Base-by-base conservation (phyloP, 2,888 invertebrate species). In the Aphrophora alni region DNA sequence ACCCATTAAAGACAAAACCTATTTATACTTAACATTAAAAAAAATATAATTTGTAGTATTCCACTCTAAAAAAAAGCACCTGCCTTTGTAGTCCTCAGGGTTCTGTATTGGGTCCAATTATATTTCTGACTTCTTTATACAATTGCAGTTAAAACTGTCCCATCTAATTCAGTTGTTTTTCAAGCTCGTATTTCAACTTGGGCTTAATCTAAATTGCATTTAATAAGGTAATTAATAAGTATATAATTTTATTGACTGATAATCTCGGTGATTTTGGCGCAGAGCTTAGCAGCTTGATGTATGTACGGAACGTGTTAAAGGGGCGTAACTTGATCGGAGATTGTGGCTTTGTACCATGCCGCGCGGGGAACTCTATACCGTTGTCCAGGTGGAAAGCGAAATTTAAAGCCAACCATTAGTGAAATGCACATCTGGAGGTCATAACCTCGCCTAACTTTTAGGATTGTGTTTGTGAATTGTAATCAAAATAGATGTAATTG, bases 201-300 rank as follows among this genome's bases (percentile, higher is more conserved):
- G 21, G 21, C 59, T 21, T 59, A 59, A 59, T 59, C 59, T 59
- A 59, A 59, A 59, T 59, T 59, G 59, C 59, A 59, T 21, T 59
- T 59, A 59, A 59, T 59, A 59, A 59, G 59, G 59, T 59, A 59
- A 59, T 59, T 59, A 59, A 59, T 59, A 59, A 59, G 59, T 59
- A 21, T 59, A 21, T 59, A 59, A 59, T 59, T 59, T 59, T 59
- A 59, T 59, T 59, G 59, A 59, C 59, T 59, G 59, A 59, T 59
- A 59, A 59, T 59, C 59, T 59, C 12, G 21, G 59, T 21, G 59
- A 59, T 59, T 59, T 59, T 59, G 59, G 59, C 59, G 21, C 59
- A 14, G n/a, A 21, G 59, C 59, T 59, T 59, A 59, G 21, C 59
- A 21, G 4, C 2, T n/a, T 59, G 59, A 59, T 59, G 59, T 59